phyloP scores from a whole-genome alignment of 1,140 invertebrate genomes.

The Tetramorium simillimum region DNA sequence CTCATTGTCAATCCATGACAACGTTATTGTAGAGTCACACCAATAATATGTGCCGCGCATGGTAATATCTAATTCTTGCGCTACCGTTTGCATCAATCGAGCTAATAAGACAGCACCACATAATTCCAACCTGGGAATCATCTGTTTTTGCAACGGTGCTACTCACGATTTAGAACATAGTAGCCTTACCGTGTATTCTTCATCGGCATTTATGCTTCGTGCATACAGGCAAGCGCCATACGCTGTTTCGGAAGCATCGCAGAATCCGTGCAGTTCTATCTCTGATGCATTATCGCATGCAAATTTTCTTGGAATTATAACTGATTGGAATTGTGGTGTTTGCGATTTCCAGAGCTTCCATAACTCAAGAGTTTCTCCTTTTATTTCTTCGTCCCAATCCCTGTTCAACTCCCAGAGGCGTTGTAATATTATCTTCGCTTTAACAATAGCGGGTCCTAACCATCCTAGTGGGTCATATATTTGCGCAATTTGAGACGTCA shows the following conservation, averaged over 20 bases:
- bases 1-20: constrained; percentile 68
- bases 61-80: neutral
- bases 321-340: neutral
- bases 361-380: too few relatives aligned
- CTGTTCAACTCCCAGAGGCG: neutral
- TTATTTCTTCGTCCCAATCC: constrained; percentile 14
- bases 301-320: too few relatives aligned
- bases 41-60: constrained; percentile 65
- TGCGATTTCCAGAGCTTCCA: neutral
- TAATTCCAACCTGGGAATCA: neutral
- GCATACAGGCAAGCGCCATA: constrained; percentile 27
- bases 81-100: neutral
- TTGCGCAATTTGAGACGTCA: neutral
- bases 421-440: constrained; percentile 32
- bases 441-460: neutral
- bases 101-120: neutral
- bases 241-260: constrained; percentile 7
- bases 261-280: constrained; percentile 43
- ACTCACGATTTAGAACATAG: constrained; percentile 37
- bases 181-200: neutral
- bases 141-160: constrained; percentile 5
- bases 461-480: constrained; percentile 24
- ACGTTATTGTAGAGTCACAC: constrained; percentile 79
- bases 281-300: neutral
- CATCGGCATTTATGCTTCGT: neutral